These are phyloP conservation scores for Nymphalis urticae DNA, from an alignment of 2,888 invertebrate species.

Conservation along the genomic window DNA sequence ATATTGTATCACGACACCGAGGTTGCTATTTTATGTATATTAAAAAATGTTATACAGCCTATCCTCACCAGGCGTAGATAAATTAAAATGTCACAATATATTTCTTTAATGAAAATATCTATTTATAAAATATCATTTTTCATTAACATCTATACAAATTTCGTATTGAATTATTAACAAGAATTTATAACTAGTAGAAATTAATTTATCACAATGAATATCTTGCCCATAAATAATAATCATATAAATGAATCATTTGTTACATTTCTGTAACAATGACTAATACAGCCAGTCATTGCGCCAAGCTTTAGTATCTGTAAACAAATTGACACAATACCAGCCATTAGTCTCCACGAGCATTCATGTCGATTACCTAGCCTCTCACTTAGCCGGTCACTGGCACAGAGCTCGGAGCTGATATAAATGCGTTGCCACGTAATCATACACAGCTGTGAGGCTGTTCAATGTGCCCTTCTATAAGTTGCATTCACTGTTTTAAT, in stretches of 20 bases:
- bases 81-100: too few relatives aligned
- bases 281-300: slow-evolving; percentile 12
- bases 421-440: slow-evolving; percentile 24
- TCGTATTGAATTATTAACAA: too few relatives aligned
- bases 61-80: too few relatives aligned
- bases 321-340: slow-evolving; percentile 23
- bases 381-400: slow-evolving; percentile 37
- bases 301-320: slow-evolving; percentile 8
- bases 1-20: too few relatives aligned
- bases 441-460: slow-evolving; percentile 18
- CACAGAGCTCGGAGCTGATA: slow-evolving; percentile 28
- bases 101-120: too few relatives aligned
- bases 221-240: background rate
- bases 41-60: too few relatives aligned
- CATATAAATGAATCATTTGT: background rate
- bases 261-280: slow-evolving; percentile 12
- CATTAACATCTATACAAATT: too few relatives aligned
- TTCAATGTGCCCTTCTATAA: slow-evolving; percentile 30
- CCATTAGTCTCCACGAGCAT: slow-evolving; percentile 19
- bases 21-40: too few relatives aligned
- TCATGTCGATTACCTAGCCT: slow-evolving; percentile 22
- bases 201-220: background rate
- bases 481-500: slow-evolving; percentile 30
- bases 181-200: background rate
- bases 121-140: too few relatives aligned